Evolutionary conservation across 2,888 invertebrate genomes (phyloP), one percentile per base, ranked within the genome.

Genomic region (Pyrgus malvae): DNA sequence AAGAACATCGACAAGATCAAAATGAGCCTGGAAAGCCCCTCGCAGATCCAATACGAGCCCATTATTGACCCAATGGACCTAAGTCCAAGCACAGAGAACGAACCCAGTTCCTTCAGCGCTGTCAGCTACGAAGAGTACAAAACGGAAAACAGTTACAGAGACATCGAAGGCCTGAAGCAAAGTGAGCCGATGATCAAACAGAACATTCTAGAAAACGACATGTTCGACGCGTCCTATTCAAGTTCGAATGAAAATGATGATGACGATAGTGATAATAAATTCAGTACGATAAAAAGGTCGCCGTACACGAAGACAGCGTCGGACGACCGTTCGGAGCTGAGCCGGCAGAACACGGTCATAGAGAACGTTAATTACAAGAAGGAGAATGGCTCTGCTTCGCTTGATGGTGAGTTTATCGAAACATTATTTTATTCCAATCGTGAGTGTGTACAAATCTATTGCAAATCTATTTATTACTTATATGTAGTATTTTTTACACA

Each of bases 261-360:
- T 40, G 92, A 93, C 27, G 94, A 94, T 49, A 92, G 93, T 49
- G 92, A 92, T 55, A 94, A 94, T 72, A 94, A 94, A 74, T 94
- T 92, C 73, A 94, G 94, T 38, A 94, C 94, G 12, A 94, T 94
- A 37, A 94, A 94, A 62, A 74, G 94, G 53, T 94, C 93, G 33
- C 94, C 94, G 38, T 92, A 93, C 58, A 92, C 91, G 57, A 93
- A 92, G 74, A 79, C 80, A 0, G 29, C 45, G n/a, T 69, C 67
- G 0, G 82, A 79, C 0, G 68, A 72, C 9, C 67, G 72, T 2
- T 72, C 75, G 2, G 87, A 90, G 45, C 49, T 90, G 49, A 83
- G 80, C 44, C 67, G 91, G 23, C 91, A 91, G 79, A 85, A 90
- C 21, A 91, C 91, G 0, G 91, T 91, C 2, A 90, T 91, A 57